Evolutionary conservation across 2,113 vertebrate species (phyloP).

Genomic region (Cepphus grylle): DNA sequence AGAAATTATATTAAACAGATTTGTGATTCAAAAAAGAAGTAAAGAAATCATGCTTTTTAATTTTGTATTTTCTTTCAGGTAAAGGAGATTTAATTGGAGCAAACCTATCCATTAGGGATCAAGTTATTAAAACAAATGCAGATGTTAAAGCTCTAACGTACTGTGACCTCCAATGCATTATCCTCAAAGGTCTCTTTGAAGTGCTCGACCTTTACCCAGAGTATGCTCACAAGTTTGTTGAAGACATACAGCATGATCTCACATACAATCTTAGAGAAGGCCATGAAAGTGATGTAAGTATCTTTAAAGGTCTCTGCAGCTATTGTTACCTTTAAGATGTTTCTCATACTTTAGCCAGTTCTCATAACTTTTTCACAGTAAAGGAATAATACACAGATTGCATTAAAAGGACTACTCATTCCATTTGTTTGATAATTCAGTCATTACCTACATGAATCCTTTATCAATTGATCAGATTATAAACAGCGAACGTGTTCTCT

Average conservation of each 20-base stretch:
- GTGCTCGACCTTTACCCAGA: slow-evolving; percentile 94
- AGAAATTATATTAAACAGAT: background rate
- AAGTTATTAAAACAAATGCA: slow-evolving; percentile 95
- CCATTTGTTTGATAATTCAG: background rate
- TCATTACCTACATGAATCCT: background rate
- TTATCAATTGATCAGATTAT: background rate
- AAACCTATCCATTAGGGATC: slow-evolving; percentile 88
- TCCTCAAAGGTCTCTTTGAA: slow-evolving; percentile 92
- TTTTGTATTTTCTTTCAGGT: slow-evolving; percentile 72
- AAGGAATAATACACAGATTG: background rate
- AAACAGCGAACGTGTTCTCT: background rate
- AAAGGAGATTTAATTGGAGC: slow-evolving; percentile 96
- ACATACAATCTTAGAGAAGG: slow-evolving; percentile 95
- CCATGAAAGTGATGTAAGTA: slow-evolving; percentile 91
- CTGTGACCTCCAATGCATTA: slow-evolving; percentile 94
- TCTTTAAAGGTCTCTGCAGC: background rate
- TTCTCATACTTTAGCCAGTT: background rate
- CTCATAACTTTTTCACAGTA: background rate
- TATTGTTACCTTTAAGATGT: background rate
- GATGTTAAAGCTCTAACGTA: slow-evolving; percentile 96
- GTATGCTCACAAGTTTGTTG: slow-evolving; percentile 89
- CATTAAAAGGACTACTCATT: background rate
- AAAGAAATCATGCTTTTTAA: background rate
- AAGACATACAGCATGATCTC: slow-evolving; percentile 93
- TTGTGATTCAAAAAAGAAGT: background rate